Evolutionary conservation across 2,888 invertebrate species (phyloP).

Genomic region (Lasius fuliginosus): DNA sequence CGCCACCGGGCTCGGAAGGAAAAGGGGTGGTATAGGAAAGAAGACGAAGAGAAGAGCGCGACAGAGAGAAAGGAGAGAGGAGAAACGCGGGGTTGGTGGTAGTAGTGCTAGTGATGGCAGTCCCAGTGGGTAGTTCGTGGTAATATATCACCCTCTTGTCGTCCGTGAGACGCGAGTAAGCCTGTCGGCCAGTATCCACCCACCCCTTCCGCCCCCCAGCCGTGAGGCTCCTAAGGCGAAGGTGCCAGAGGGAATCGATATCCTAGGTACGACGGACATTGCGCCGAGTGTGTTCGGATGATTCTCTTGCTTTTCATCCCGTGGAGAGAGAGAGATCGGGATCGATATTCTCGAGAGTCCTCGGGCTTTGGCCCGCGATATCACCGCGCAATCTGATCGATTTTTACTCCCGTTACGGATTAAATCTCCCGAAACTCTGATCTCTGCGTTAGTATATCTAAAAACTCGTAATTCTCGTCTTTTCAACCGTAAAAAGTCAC

Average conservation of each 20-base stretch:
- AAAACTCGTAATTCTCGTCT: neutral
- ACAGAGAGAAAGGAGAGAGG: constrained; percentile 37
- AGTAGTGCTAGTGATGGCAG: constrained; percentile 63
- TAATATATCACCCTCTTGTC: constrained; percentile 86
- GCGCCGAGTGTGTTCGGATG: constrained; percentile 13
- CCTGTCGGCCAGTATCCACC: constrained; percentile 82
- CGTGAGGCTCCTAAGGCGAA: constrained; percentile 65
- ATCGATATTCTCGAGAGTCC: constrained; percentile 37
- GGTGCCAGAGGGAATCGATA: constrained; percentile 80
- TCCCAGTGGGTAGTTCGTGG: constrained; percentile 79
- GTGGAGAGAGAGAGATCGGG: constrained; percentile 12
- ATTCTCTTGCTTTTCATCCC: constrained; percentile 19
- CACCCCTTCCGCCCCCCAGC: constrained; percentile 72
- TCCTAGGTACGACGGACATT: constrained; percentile 63
- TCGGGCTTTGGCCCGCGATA: neutral
- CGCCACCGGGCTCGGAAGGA: constrained; percentile 71
- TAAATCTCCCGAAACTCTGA: neutral
- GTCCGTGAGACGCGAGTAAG: constrained; percentile 84
- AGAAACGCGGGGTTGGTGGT: constrained; percentile 57
- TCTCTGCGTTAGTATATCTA: neutral
- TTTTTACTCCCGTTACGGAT: constrained; percentile 11
- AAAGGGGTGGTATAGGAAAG: constrained; percentile 56
- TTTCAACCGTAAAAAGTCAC: neutral
- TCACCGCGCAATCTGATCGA: neutral
- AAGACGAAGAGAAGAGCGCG: constrained; percentile 53